Evolutionary conservation across 30 jellyfish, hydroid and myxozoan species (phyloP).

Genomic region (Mastigias papua): DNA sequence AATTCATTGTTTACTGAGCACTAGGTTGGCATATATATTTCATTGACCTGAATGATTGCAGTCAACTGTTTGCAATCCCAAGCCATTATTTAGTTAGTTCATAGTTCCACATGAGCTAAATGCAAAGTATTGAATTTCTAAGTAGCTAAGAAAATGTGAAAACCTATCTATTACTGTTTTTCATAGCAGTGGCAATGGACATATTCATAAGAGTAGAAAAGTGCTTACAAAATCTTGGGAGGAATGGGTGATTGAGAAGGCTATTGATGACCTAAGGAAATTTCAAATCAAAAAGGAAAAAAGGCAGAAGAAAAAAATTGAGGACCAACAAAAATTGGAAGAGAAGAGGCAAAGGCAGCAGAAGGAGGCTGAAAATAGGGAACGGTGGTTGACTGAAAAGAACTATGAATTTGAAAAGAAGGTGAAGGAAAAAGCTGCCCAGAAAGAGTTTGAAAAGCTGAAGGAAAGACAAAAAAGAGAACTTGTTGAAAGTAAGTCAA

Average conservation of each 20-base stretch:
- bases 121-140: not conserved
- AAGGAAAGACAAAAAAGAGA: constrained; percentile 70
- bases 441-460: constrained; percentile 59
- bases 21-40: not conserved
- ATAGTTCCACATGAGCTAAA: not conserved
- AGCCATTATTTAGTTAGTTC: not conserved
- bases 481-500: constrained; percentile 33
- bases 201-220: not conserved
- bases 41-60: not conserved
- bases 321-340: constrained; percentile 24
- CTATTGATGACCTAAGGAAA: constrained; percentile 56
- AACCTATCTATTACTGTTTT: not conserved
- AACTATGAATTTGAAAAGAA: constrained; percentile 52
- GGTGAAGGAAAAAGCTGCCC: constrained; percentile 69
- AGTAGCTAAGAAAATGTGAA: not conserved
- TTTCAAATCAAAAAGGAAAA: constrained; percentile 34
- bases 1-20: too few species aligned
- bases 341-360: constrained; percentile 35
- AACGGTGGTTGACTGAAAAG: constrained; percentile 69
- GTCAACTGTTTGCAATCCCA: not conserved
- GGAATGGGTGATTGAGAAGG: constrained; percentile 80
- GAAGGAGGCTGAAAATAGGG: constrained; percentile 63
- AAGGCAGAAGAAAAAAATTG: constrained; percentile 17
- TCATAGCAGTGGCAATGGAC: constrained; percentile 14
- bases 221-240: constrained; percentile 79